A percentile compares a stretch with the other conserved stretches of the same genome.
phyloP scores from a whole-genome alignment of 2,113 vertebrate genomes.

The Microcebus tavaratra region DNA sequence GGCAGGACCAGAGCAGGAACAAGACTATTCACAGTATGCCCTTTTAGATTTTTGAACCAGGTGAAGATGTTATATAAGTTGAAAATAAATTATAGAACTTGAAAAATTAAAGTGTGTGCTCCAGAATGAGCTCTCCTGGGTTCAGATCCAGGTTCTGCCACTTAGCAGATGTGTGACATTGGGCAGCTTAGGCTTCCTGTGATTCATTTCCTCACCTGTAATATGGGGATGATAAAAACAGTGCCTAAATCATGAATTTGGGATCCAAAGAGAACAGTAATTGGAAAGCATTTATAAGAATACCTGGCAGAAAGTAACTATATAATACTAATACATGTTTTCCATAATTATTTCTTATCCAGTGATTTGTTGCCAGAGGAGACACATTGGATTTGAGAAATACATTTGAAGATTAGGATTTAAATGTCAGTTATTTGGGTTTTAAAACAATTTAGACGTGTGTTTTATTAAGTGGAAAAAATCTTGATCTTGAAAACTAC shows the following conservation, averaged over 20 bases:
- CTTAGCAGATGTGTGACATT: background rate
- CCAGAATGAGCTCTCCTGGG: background rate
- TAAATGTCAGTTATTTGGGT: background rate
- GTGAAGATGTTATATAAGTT: background rate
- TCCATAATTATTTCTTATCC: background rate
- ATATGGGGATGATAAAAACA: background rate
- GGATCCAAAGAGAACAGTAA: background rate
- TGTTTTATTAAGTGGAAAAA: background rate
- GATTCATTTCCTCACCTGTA: background rate
- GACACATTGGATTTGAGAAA: background rate
- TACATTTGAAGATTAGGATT: background rate
- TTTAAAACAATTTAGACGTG: background rate
- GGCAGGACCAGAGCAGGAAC: background rate
- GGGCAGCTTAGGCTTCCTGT: background rate
- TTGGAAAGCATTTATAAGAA: too few relatives aligned
- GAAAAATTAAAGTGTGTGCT: background rate
- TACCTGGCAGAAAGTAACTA: background rate
- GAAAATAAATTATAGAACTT: background rate
- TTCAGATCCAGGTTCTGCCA: background rate
- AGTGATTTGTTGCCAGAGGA: background rate
- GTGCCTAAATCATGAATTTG: background rate
- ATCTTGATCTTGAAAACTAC: conserved; percentile 3
- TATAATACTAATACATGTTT: background rate
- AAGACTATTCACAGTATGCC: background rate
- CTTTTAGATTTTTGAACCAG: background rate